Percentiles rank a stretch among this genome's conserved stretches.
Conservation (phyloP, 2,888 invertebrate genomes). For the Zhengitettix transpicula region DNA sequence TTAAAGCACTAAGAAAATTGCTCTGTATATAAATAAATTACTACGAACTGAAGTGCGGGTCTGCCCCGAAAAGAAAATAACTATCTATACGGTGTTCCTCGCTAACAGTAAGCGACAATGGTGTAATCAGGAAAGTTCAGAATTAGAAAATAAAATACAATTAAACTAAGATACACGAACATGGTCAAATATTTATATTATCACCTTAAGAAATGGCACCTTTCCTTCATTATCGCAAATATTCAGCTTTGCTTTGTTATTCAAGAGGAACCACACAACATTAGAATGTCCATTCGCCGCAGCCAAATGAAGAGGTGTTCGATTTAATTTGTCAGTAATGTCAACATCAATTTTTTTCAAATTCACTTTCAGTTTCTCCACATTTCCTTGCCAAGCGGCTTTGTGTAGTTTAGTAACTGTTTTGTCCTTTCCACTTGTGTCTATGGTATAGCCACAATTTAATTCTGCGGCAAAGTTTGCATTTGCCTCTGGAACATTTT, state of each 20-base stretch:
- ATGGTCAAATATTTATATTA: no score
- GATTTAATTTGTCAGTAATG: constrained; percentile 16
- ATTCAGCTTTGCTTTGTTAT: constrained; percentile 18
- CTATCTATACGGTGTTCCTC: no score
- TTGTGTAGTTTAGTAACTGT: constrained; percentile 19
- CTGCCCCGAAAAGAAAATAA: no score
- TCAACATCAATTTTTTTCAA: constrained; percentile 19
- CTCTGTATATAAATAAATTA: no score
- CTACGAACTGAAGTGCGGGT: no score
- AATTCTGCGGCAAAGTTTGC: constrained; percentile 3
- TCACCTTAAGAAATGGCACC: constrained; percentile 21
- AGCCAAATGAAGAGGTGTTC: constrained; percentile 21
- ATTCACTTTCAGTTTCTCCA: constrained; percentile 19
- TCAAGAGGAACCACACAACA: constrained; percentile 20
- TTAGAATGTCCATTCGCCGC: constrained; percentile 20
- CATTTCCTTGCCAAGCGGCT: constrained; percentile 20
- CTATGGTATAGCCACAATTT: constrained; percentile 17
- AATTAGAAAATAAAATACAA: no score
- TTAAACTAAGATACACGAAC: no score
- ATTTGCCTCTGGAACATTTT: constrained; percentile 3
- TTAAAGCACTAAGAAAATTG: no score
- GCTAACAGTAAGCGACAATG: no score
- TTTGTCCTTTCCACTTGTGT: constrained; percentile 19
- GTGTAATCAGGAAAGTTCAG: no score
- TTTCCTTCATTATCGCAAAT: constrained; percentile 20